Base-by-base conservation (phyloP, 2,888 invertebrate genomes). In the Altica lythri region DNA sequence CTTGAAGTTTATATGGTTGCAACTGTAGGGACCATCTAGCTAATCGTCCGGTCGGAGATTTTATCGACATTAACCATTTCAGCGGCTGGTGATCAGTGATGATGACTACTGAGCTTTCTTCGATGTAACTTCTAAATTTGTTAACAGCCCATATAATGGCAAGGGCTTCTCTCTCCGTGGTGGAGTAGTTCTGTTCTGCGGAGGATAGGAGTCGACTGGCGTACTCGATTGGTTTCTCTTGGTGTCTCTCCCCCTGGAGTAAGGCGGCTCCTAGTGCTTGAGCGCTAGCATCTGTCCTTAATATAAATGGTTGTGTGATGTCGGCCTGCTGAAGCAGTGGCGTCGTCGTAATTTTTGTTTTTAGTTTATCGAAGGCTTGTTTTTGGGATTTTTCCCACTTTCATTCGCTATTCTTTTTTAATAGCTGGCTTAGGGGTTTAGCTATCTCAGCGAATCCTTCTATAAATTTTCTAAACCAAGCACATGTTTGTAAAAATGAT, bases 81-180 rank as follows among this genome's bases (percentile, higher is more conserved):
- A 81, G 62, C 0, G 78, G 74, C 54, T 76, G 72, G 45, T 79
- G 79, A 52, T 80, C 79, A 0, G 75, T 78, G 2, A 68, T 54
- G 0, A 78, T 62, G 0, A 57, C 57, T 16, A 77, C 72, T 0
- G 61, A 42, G 3, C 66, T 18, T 0, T 73, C 72, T 38, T 75
- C 74, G 0, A 79, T 56, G 53, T 75, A 79, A 0, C 69, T 71
- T 17, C 74, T 10, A 12, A 61, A 57, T 49, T 75, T 75, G 9
- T 67, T 38, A 1, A 75, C 54, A 2, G 72, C 72, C 66, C 66
- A 75, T 3, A 68, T 57, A 1, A 66, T 27, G 1, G 67, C 67
- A 2, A 65, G 44, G 1, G 64, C 64, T 55, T 67, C 60, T 14
- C 63, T 42, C 34, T 67, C 62, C 0, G 60, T 34, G n/a, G n/a